Percentiles rank a stretch among this genome's conserved stretches.
Evolutionary conservation across 2,113 vertebrate genomes (phyloP).

Genomic region (Catharus fuscescens): DNA sequence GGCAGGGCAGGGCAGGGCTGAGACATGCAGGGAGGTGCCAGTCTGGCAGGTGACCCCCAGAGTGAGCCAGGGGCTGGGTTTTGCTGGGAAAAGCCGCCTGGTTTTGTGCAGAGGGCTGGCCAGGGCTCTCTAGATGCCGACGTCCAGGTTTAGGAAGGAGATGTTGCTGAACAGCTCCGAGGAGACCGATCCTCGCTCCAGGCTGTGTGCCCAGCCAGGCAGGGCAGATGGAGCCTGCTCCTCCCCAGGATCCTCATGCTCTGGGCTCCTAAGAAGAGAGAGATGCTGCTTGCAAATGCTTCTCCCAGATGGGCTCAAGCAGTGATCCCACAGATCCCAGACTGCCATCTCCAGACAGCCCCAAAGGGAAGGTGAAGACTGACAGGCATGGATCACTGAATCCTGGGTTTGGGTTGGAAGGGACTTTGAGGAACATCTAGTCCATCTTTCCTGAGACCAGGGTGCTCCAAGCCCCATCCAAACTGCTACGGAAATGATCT

Average conservation of each 20-base stretch:
- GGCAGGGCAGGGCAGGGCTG: neutral
- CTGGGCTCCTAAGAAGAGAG: neutral
- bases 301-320: neutral
- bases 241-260: accelerated
- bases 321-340: neutral
- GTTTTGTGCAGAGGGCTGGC: neutral
- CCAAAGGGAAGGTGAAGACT: neutral
- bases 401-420: neutral
- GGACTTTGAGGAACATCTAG: neutral
- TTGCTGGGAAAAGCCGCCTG: neutral
- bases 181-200: neutral
- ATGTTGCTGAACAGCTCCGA: neutral
- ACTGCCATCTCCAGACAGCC: neutral
- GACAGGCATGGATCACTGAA: neutral
- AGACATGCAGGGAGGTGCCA: neutral
- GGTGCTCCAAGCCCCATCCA: neutral
- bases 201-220: neutral
- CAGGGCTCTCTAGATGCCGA: neutral
- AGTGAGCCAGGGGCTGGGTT: accelerated
- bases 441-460: no score
- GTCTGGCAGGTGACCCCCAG: neutral
- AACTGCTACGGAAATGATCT: neutral
- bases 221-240: accelerated
- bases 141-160: constrained; percentile 14
- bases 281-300: neutral